Base-by-base conservation (phyloP, 2,113 vertebrate species). In the Plestiodon gilberti region DNA sequence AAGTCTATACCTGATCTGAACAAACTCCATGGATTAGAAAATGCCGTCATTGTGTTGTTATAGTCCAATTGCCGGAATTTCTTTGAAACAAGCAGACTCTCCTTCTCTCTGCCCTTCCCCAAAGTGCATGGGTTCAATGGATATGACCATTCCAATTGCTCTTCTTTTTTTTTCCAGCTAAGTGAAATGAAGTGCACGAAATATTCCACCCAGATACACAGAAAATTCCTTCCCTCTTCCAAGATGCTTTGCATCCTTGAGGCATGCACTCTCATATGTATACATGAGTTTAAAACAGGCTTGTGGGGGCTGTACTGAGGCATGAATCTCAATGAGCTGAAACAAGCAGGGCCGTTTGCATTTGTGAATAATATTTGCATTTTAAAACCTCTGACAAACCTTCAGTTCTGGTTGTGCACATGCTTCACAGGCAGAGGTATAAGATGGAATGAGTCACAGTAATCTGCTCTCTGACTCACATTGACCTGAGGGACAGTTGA, bases 31-130 rank as follows among this genome's bases (percentile, higher is more conserved):
- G 89, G 94, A 85, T 87, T 67, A 8, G 88, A 90, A 90, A 94
- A 87, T 81, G 30, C 92, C 89, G 95, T 88, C 76, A 87, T 87
- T 89, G 73, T 95, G 93, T 94, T 95, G 93, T 91, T 94, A 93
- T 88, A 89, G 79, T 61, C 92, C 94, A 96, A 95, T 94, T 96
- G 89, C 81, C 93, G 90, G 88, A 91, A 90, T 93, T 96, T 92
- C 92, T 94, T 92, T 88, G 90, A 92, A 94, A 83, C 87, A 96
- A 94, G 91, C 93, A 93, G 30, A 30, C 52, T 5, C 33, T 78
- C 22, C 3, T 4, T 62, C 59, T 15, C 35, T 28, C 25, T 2
- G 13, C 15, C 38, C 15, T 25, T 59, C 33, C n/a, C 43, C 78
- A 2, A 30, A 64, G 35, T 14, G 64, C 3, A 30, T n/a, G 20